Conservation (phyloP, 2,888 invertebrate species). For the Plagiodera versicolora region DNA sequence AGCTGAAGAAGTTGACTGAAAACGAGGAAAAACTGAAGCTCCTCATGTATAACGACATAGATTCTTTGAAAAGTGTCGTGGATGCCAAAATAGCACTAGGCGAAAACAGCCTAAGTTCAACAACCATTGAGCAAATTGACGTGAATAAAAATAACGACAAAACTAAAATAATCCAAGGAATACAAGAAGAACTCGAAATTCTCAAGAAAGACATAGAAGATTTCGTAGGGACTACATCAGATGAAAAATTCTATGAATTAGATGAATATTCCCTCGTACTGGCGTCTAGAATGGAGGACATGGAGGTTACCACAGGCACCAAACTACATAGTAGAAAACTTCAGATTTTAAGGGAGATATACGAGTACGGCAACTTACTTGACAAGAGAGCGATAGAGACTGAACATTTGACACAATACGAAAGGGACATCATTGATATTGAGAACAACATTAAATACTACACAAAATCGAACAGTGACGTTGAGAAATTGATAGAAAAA, state of each 20-base stretch:
- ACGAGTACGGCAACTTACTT: slow-evolving; percentile 31
- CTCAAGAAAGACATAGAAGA: slow-evolving; percentile 29
- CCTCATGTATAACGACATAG: slow-evolving; percentile 31
- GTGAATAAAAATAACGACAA: slow-evolving; percentile 19
- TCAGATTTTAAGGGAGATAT: slow-evolving; percentile 34
- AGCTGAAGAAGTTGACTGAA: slow-evolving; percentile 29
- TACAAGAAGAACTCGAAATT: slow-evolving; percentile 30
- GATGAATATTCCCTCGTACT: slow-evolving; percentile 32
- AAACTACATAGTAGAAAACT: slow-evolving; percentile 31
- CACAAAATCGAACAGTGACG: slow-evolving; percentile 12
- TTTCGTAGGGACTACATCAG: slow-evolving; percentile 33
- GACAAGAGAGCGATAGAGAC: slow-evolving; percentile 35
- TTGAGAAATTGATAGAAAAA: slow-evolving; percentile 16
- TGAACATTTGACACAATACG: slow-evolving; percentile 33
- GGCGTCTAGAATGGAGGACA: slow-evolving; percentile 32
- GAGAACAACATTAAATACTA: slow-evolving; percentile 21
- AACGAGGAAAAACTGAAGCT: slow-evolving; percentile 34
- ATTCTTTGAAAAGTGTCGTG: slow-evolving; percentile 34
- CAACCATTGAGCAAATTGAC: slow-evolving; percentile 12
- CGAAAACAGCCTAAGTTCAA: slow-evolving; percentile 25
- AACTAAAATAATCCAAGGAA: slow-evolving; percentile 24
- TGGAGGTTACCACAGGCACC: slow-evolving; percentile 28
- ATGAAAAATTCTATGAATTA: slow-evolving; percentile 33
- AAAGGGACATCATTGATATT: slow-evolving; percentile 29
- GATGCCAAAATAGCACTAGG: slow-evolving; percentile 35